Evolutionary conservation across 2,797 vertebrate genomes (phyloP), one percentile per base, ranked within the genome.

Genomic region (Pangasius krempfi): DNA sequence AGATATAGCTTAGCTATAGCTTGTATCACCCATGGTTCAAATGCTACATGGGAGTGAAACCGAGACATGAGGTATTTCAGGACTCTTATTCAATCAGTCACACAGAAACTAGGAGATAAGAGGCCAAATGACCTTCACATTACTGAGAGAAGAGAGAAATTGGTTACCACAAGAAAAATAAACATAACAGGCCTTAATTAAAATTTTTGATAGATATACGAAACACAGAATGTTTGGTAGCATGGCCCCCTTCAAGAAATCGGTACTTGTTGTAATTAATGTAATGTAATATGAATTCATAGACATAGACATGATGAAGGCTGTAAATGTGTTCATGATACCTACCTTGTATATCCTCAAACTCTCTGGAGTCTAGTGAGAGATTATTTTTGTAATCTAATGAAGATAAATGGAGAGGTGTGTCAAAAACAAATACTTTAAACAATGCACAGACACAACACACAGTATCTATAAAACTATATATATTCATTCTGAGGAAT

Each of bases 371-470:
- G 93, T 99, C 97, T 3, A 97, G 98, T 86, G 97, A 97, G 79
- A 99, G 97, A 94, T 99, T 99, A 94, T 98, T 99, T 92, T 99
- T 94, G 93, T 99, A 99, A 96, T 99, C 98, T 99, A 95, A 73
- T n/a, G n/a, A 60, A 86, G 14, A 85, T 78, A 86, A 89, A 52
- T 20, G 13, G 68, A 60, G 30, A 60, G 33, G 10, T 25, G 22
- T 81, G 56, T 81, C 12, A 58, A 5, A 85, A 89, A 86, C 0
- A 89, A 86, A 62, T 20, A 3, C 25, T 81, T 60, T 37, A 85
- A 70, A 87, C 22, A 80, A 81, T 40, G 1, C 18, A 87, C 56
- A 40, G 7, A 30, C 37, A 60, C 18, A 81, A 52, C n/a, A 81
- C 25, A 66, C 13, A 9, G 40, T 47, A 81, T 13, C 40, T 40